These are phyloP conservation scores for Micromesistius poutassou DNA, from an alignment of 2,797 vertebrate species.

Conservation along the genomic window DNA sequence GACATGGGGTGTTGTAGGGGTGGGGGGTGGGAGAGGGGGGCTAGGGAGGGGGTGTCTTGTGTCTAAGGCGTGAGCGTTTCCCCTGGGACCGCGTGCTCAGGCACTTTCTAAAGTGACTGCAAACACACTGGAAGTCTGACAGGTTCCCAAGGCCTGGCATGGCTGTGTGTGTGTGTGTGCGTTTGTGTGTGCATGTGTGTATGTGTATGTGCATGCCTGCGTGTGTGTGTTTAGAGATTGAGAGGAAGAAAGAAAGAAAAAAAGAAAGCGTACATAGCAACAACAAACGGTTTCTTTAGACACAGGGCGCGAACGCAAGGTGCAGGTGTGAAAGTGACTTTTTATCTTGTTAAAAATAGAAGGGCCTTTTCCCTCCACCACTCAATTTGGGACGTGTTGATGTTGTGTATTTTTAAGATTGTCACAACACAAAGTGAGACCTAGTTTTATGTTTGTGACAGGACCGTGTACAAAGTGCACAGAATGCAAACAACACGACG, in stretches of 20 bases:
- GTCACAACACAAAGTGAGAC: slow-evolving; percentile 36
- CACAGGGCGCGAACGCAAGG: slow-evolving; percentile 47
- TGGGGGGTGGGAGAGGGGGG: slow-evolving; percentile 59
- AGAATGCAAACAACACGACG: slow-evolving; percentile 25
- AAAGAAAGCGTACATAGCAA: slow-evolving; percentile 70
- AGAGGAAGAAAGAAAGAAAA: slow-evolving; percentile 12
- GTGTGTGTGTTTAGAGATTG: too few species aligned
- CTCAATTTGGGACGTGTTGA: slow-evolving; percentile 44
- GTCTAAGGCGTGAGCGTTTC: slow-evolving; percentile 55
- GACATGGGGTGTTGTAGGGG: slow-evolving; percentile 56
- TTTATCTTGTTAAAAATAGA: slow-evolving; percentile 70
- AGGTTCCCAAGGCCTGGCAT: slow-evolving; percentile 73
- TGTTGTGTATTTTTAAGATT: slow-evolving; percentile 41
- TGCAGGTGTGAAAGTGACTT: slow-evolving; percentile 63
- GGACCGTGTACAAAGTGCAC: slow-evolving; percentile 48
- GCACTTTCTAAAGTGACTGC: slow-evolving; percentile 70
- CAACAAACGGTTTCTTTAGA: slow-evolving; percentile 48
- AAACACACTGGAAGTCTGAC: slow-evolving; percentile 70
- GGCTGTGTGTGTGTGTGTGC: slow-evolving; percentile 46
- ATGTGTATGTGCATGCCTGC: too few species aligned
- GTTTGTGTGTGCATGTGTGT: slow-evolving; percentile 34
- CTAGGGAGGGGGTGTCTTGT: slow-evolving; percentile 10
- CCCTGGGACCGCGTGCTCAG: slow-evolving; percentile 67
- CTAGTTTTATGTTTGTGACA: slow-evolving; percentile 35
- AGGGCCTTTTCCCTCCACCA: slow-evolving; percentile 14